These are phyloP conservation scores for Zosterops hypoxanthus DNA, from an alignment of 2,113 vertebrate genomes.

Conservation along the genomic window DNA sequence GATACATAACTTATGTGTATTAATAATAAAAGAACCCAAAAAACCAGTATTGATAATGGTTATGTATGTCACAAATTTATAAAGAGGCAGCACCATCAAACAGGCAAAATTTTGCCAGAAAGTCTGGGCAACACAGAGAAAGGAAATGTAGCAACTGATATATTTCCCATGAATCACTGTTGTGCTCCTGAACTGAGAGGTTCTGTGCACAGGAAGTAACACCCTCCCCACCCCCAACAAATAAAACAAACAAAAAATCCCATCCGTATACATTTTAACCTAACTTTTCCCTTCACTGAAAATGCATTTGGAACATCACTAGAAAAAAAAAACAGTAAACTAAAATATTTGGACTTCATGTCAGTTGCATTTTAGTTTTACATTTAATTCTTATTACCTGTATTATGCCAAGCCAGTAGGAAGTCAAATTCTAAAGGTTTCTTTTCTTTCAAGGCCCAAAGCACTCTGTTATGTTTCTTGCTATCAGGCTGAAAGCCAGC, in stretches of 20 bases:
- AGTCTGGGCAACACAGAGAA: neutral
- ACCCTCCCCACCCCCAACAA: neutral
- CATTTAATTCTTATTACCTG: constrained; percentile 70
- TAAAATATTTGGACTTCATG: neutral
- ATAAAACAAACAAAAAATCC: neutral
- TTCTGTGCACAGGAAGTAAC: neutral
- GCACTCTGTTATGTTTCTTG: constrained; percentile 80
- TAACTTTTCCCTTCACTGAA: neutral
- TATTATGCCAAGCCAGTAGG: constrained; percentile 76
- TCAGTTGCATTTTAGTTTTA: neutral
- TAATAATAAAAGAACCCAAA: neutral
- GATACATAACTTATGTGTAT: neutral
- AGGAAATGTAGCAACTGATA: neutral
- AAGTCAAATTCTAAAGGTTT: constrained; percentile 85
- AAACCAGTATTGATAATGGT: neutral
- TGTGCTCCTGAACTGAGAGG: neutral
- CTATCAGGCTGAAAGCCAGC: constrained; percentile 75
- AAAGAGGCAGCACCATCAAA: neutral
- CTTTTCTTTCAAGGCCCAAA: constrained; percentile 85
- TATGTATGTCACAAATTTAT: neutral
- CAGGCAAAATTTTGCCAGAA: neutral
- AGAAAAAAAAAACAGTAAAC: neutral
- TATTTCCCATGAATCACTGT: neutral
- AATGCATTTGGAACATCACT: neutral
- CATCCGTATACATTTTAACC: neutral